Evolutionary conservation across 2,888 invertebrate genomes (phyloP).

Genomic region (Leucophora obtusa): DNA sequence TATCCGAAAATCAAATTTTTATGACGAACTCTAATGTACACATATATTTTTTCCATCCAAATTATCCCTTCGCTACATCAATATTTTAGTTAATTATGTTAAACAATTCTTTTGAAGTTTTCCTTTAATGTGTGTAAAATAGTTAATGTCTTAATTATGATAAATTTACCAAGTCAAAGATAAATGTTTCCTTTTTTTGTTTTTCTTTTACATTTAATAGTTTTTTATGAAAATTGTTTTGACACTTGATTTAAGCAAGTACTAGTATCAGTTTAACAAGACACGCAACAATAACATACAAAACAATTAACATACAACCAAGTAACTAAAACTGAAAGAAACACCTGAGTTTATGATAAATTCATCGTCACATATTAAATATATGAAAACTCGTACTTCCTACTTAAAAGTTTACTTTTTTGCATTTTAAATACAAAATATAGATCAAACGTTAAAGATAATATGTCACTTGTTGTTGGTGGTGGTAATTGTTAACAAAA

Average conservation of each 20-base stretch:
- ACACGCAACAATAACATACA: constrained; percentile 36
- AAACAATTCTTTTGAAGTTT: not conserved
- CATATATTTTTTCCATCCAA: no score
- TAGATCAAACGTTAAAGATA: constrained; percentile 53
- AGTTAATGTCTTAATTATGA: constrained; percentile 45
- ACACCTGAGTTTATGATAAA: not conserved
- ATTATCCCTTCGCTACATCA: no score
- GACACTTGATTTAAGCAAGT: constrained; percentile 54
- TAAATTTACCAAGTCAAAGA: not conserved
- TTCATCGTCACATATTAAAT: not conserved
- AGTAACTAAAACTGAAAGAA: not conserved
- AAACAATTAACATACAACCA: constrained; percentile 10
- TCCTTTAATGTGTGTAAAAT: constrained; percentile 8
- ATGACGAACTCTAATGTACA: no score
- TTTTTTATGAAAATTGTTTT: constrained; percentile 55
- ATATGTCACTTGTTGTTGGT: constrained; percentile 52
- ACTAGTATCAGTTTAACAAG: constrained; percentile 20
- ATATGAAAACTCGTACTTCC: not conserved
- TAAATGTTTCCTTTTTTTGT: constrained; percentile 6
- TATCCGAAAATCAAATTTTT: no score
- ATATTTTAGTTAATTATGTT: no score
- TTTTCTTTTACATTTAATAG: not conserved
- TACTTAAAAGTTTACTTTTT: not conserved
- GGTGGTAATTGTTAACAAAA: constrained; percentile 58
- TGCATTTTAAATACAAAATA: not conserved